These are phyloP conservation scores for Paradoxurus hermaphroditus DNA, from an alignment of 2,113 vertebrate genomes.

Conservation along the genomic window DNA sequence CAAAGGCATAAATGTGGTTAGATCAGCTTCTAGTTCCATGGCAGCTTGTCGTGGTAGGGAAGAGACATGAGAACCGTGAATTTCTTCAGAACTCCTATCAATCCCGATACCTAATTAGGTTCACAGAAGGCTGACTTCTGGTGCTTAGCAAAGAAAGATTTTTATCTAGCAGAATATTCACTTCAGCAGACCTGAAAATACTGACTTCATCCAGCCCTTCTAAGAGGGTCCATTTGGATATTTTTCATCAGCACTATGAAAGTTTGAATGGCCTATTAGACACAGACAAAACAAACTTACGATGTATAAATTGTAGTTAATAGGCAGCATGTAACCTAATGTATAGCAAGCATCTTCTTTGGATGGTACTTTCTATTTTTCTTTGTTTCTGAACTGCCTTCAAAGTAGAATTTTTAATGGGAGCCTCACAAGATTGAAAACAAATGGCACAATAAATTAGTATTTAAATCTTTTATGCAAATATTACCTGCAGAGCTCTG, in stretches of 20 bases:
- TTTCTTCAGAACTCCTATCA: neutral
- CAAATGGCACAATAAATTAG: neutral
- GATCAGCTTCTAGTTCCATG: neutral
- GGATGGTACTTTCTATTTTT: neutral
- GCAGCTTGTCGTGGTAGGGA: neutral
- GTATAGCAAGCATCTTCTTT: neutral
- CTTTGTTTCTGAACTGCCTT: conserved; percentile 28
- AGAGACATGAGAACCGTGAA: neutral
- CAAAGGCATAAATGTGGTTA: neutral
- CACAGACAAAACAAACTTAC: neutral
- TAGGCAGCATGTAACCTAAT: neutral
- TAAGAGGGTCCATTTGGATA: neutral
- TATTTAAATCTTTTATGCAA: neutral
- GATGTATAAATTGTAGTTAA: neutral
- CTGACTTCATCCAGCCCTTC: neutral
- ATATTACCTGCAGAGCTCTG: neutral
- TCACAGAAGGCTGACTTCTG: neutral
- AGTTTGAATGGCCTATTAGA: conserved; percentile 7
- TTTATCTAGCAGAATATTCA: conserved; percentile 28
- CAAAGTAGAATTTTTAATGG: neutral
- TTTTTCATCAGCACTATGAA: neutral
- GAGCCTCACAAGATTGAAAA: neutral
- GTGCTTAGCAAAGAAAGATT: neutral
- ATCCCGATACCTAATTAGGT: neutral
- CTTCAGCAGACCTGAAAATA: neutral